Percentiles rank a stretch among this genome's conserved stretches.
Evolutionary conservation across 2,113 vertebrate genomes (phyloP).

Genomic region (Catharus minimus): DNA sequence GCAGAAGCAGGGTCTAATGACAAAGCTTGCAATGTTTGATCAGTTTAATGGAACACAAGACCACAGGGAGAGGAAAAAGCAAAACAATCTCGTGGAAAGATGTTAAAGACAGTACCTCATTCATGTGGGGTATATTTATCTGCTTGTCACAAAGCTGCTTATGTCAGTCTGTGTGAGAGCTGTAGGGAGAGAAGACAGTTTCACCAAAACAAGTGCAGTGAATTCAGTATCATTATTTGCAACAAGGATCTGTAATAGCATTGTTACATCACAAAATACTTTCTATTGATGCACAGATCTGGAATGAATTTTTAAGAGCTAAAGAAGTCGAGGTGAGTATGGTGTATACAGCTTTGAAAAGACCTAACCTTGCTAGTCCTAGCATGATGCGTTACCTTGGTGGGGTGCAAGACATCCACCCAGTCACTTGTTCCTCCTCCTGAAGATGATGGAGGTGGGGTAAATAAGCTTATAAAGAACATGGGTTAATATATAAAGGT

Average conservation of each 20-base stretch:
- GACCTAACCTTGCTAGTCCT: neutral
- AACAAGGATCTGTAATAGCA: neutral
- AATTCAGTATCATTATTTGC: neutral
- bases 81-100: neutral
- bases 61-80: neutral
- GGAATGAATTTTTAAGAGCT: neutral
- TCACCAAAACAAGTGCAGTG: neutral
- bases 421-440: neutral
- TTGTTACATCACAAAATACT: neutral
- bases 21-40: neutral
- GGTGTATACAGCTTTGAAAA: neutral
- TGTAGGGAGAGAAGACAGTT: neutral
- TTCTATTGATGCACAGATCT: neutral
- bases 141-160: neutral
- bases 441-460: neutral
- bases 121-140: neutral
- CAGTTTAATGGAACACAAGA: neutral
- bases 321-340: neutral
- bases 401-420: neutral
- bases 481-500: neutral
- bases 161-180: neutral
- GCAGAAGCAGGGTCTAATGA: neutral
- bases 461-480: neutral
- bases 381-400: rapidly evolving
- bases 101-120: neutral